These are phyloP conservation scores for Seira musarum DNA, from an alignment of 2,888 invertebrate genomes.

Conservation along the genomic window DNA sequence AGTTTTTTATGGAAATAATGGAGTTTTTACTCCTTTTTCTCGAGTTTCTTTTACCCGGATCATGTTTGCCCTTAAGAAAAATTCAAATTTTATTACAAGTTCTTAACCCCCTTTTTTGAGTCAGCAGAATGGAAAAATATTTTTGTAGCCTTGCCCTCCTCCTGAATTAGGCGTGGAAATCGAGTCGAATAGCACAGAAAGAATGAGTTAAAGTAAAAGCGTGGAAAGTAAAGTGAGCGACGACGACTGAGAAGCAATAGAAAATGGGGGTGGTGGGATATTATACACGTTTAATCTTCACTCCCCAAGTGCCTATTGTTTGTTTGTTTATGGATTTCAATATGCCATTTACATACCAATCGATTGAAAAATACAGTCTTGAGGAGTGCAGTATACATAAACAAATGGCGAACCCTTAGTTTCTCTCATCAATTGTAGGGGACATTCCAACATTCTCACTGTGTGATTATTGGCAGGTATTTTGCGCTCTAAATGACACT, in stretches of 20 bases:
- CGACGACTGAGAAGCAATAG: no score
- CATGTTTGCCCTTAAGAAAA: conserved; percentile 35
- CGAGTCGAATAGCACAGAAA: neutral
- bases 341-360: conserved; percentile 15
- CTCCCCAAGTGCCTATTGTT: conserved; percentile 8
- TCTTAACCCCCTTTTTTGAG: conserved; percentile 48
- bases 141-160: conserved; percentile 14
- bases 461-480: conserved; percentile 4
- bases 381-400: neutral
- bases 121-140: conserved; percentile 34
- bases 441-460: conserved; percentile 1
- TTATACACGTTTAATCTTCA: conserved; percentile 12
- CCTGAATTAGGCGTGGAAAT: conserved; percentile 14
- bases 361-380: neutral
- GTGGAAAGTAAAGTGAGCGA: no score
- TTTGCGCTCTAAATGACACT: neutral
- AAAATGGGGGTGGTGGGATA: neutral
- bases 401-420: conserved; percentile 1
- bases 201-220: neutral
- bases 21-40: conserved; percentile 31
- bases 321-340: conserved; percentile 12
- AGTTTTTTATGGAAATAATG: conserved; percentile 48
- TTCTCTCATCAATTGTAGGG: neutral
- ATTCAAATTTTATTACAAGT: conserved; percentile 52
- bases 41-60: conserved; percentile 1